phyloP scores from a whole-genome alignment of 2,888 invertebrate species.

The Drosophila mayaguana region DNA sequence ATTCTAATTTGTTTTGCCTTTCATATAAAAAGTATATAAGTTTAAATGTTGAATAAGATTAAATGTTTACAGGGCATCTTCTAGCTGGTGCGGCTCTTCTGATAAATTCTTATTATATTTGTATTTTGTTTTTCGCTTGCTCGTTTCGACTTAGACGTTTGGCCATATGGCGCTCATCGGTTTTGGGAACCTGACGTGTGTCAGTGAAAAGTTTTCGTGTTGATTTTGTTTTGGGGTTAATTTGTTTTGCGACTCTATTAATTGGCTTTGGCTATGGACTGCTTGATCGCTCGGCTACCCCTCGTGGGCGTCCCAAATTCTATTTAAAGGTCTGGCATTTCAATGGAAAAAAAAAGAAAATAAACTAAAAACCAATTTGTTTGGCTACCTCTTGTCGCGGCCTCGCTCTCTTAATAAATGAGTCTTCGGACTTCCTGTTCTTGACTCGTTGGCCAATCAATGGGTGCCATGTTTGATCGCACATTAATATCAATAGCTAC shows the following conservation, averaged over 20 bases:
- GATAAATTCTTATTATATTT: constrained; percentile 3
- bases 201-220: constrained; percentile 74
- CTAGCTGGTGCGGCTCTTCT: not conserved
- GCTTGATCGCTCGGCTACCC: constrained; percentile 45
- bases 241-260: constrained; percentile 79
- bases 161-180: constrained; percentile 78
- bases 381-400: constrained; percentile 47
- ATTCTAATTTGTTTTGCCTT: no score
- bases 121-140: constrained; percentile 20
- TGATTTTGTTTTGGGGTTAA: constrained; percentile 76
- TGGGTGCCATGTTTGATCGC: constrained; percentile 62
- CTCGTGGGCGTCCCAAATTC: constrained; percentile 64
- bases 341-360: constrained; percentile 54
- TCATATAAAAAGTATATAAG: no score
- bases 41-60: no score
- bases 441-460: constrained; percentile 55
- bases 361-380: constrained; percentile 66
- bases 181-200: constrained; percentile 76
- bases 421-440: constrained; percentile 65
- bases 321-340: constrained; percentile 56
- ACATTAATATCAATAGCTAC: constrained; percentile 74
- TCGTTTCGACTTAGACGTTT: constrained; percentile 48
- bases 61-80: no score
- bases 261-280: constrained; percentile 57
- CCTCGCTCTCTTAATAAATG: constrained; percentile 45